Evolutionary conservation across 2,797 vertebrate species (phyloP).

Genomic region (Alcedo quadribrachys): DNA sequence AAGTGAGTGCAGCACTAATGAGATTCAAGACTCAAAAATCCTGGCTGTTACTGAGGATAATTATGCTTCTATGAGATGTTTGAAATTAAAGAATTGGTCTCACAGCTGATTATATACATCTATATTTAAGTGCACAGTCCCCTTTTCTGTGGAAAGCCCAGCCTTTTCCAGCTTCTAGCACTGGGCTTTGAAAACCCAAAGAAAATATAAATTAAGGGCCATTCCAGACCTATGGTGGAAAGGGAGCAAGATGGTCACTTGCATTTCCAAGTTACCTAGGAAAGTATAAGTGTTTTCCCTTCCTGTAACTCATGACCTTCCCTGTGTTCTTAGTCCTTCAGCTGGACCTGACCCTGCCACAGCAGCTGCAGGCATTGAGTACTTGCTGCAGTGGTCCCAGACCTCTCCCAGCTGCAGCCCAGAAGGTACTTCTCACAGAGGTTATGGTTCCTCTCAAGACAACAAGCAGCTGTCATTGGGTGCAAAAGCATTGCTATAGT

Average conservation of each 20-base stretch:
- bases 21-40: not conserved
- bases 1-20: not conserved
- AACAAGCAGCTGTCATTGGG: rapidly evolving
- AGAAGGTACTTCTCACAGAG: not conserved
- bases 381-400: not conserved
- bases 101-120: not conserved
- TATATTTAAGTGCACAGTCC: not conserved
- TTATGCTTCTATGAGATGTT: not conserved
- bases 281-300: not conserved
- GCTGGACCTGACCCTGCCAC: not conserved
- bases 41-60: not conserved
- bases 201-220: not conserved
- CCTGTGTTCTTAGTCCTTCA: rapidly evolving
- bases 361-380: not conserved
- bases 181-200: not conserved
- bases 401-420: not conserved
- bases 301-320: not conserved
- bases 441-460: not conserved
- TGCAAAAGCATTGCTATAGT: not conserved
- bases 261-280: not conserved
- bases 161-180: not conserved
- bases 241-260: not conserved
- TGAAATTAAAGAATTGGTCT: not conserved
- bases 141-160: not conserved
- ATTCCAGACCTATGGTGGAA: not conserved